These are phyloP conservation scores for Musca domestica DNA, from an alignment of 1,140 invertebrate species.

Conservation along the genomic window DNA sequence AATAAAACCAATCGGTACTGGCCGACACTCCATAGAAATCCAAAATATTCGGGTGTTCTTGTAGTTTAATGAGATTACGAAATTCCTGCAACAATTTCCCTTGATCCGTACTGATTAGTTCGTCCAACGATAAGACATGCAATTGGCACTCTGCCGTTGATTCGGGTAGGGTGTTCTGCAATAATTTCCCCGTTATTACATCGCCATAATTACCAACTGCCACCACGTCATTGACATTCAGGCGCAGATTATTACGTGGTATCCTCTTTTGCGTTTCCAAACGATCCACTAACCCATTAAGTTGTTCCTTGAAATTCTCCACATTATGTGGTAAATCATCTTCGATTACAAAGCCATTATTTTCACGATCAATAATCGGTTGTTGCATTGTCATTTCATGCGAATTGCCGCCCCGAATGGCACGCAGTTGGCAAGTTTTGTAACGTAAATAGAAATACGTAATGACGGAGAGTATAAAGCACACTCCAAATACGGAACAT, in stretches of 20 bases:
- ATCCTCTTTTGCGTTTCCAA: constrained; percentile 64
- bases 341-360: constrained; percentile 71
- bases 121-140: constrained; percentile 56
- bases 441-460: constrained; percentile 61
- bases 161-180: constrained; percentile 25
- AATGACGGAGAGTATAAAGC: constrained; percentile 62
- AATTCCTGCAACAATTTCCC: constrained; percentile 71
- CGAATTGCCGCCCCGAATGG: constrained; percentile 59
- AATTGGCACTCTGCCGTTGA: constrained; percentile 39
- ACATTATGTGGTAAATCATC: constrained; percentile 60
- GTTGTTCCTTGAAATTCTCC: constrained; percentile 69
- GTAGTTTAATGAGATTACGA: constrained; percentile 67
- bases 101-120: constrained; percentile 63
- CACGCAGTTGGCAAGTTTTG: constrained; percentile 56
- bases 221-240: constrained; percentile 66
- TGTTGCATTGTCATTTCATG: constrained; percentile 68
- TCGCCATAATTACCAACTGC: constrained; percentile 74
- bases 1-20: constrained; percentile 67
- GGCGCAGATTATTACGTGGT: constrained; percentile 66
- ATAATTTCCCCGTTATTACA: constrained; percentile 66
- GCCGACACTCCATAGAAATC: constrained; percentile 77
- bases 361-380: constrained; percentile 67
- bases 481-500: constrained; percentile 61
- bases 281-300: constrained; percentile 39
- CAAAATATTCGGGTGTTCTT: constrained; percentile 69